A percentile compares a stretch with the other conserved stretches of the same genome.
Conservation (phyloP, 2,113 vertebrate species). For the Arizona elegans region DNA sequence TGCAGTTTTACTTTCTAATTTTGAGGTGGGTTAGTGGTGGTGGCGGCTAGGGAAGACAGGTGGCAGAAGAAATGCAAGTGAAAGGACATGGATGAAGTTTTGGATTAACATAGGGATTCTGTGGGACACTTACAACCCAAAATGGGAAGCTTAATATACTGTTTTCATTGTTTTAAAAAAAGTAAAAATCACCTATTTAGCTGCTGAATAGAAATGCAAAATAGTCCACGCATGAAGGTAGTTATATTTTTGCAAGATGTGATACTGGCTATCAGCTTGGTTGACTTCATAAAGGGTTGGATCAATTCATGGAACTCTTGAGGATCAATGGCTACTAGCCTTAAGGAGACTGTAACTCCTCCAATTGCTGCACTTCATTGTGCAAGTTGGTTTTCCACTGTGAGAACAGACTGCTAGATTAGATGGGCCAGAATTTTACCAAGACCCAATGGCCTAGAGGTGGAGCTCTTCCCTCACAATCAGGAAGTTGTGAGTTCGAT, state of each 20-base stretch:
- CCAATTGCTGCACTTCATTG: neutral
- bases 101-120: neutral
- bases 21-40: neutral
- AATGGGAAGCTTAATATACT: neutral
- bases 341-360: neutral
- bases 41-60: neutral
- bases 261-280: neutral
- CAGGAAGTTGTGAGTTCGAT: too few species aligned
- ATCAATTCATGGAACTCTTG: neutral
- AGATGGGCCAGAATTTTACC: neutral
- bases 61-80: neutral
- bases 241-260: neutral
- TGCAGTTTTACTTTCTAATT: neutral
- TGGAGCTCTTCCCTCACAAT: too few species aligned
- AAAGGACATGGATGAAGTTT: neutral
- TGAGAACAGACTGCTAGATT: neutral
- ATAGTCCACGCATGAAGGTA: neutral
- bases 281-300: neutral
- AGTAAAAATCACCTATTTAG: neutral
- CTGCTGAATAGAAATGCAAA: neutral
- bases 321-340: neutral
- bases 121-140: neutral
- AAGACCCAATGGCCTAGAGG: too few species aligned
- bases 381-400: neutral
- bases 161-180: neutral